Evolutionary conservation across 2,113 vertebrate species (phyloP).

Genomic region (Cichladusa arquata): DNA sequence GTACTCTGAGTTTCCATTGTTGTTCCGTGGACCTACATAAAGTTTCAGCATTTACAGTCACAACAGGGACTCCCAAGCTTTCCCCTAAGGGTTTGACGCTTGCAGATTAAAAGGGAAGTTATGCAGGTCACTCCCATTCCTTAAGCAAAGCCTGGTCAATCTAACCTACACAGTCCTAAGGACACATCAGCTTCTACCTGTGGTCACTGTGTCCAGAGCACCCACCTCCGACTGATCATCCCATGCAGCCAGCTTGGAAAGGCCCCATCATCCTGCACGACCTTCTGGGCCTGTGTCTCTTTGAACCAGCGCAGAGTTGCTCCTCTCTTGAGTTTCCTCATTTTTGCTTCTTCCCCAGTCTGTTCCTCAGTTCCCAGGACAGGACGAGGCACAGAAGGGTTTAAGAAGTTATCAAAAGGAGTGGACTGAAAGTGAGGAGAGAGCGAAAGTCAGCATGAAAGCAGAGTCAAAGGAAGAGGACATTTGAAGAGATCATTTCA

Average conservation of each 20-base stretch:
- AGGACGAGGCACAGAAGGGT: not conserved
- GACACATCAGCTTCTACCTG: not conserved
- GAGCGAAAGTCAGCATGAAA: not conserved
- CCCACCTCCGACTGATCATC: constrained; percentile 76
- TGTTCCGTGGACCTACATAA: not conserved
- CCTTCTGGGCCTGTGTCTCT: constrained; percentile 75
- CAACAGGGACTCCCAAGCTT: not conserved
- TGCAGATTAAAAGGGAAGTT: not conserved
- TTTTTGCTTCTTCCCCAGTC: constrained; percentile 32
- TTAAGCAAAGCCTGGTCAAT: not conserved
- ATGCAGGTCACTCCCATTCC: not conserved
- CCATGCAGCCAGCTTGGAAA: constrained; percentile 80
- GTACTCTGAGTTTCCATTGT: not conserved
- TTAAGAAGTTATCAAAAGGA: constrained; percentile 75
- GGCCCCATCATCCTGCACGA: constrained; percentile 66
- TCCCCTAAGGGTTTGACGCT: not conserved
- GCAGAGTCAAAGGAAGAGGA: not conserved
- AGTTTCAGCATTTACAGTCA: not conserved
- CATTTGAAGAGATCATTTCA: not conserved
- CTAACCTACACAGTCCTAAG: not conserved
- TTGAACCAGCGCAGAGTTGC: constrained; percentile 77
- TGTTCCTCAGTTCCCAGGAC: not conserved
- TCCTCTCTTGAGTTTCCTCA: constrained; percentile 62
- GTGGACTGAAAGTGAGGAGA: constrained; percentile 59
- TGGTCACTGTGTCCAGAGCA: not conserved